Evolutionary conservation across 1,140 invertebrate species (phyloP).

Genomic region (Drosophila triauraria): DNA sequence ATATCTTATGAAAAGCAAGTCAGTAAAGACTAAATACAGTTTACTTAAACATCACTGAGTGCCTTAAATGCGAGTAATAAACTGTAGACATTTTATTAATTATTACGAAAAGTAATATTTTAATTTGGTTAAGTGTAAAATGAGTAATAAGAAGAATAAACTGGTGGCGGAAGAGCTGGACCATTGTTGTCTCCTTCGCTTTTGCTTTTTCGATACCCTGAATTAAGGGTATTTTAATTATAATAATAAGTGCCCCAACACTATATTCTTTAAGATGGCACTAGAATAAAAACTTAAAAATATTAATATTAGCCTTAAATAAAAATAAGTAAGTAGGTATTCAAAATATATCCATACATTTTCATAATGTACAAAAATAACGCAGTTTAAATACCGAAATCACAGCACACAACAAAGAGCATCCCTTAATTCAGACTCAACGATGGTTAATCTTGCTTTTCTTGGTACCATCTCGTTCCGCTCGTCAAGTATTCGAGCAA

Average conservation of each 20-base stretch:
- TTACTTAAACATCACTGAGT: too few relatives aligned
- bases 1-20: neutral
- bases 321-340: too few relatives aligned
- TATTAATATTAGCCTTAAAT: too few relatives aligned
- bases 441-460: constrained; percentile 43
- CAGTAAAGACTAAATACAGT: neutral
- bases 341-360: too few relatives aligned
- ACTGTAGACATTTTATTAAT: neutral
- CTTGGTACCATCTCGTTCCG: constrained; percentile 53
- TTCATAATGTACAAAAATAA: too few relatives aligned
- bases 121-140: neutral
- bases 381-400: too few relatives aligned
- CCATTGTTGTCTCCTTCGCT: constrained; percentile 34
- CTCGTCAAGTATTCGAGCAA: constrained; percentile 82
- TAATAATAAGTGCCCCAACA: neutral
- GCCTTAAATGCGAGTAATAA: too few relatives aligned
- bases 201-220: constrained; percentile 25
- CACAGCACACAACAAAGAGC: constrained; percentile 2
- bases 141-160: constrained; percentile 3
- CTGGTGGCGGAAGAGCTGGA: constrained; percentile 13
- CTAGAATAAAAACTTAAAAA: neutral
- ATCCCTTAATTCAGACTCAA: neutral
- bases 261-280: neutral
- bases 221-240: neutral
- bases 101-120: too few relatives aligned